Conservation (phyloP, 2,797 vertebrate genomes). For the Coregonus suidteri region DNA sequence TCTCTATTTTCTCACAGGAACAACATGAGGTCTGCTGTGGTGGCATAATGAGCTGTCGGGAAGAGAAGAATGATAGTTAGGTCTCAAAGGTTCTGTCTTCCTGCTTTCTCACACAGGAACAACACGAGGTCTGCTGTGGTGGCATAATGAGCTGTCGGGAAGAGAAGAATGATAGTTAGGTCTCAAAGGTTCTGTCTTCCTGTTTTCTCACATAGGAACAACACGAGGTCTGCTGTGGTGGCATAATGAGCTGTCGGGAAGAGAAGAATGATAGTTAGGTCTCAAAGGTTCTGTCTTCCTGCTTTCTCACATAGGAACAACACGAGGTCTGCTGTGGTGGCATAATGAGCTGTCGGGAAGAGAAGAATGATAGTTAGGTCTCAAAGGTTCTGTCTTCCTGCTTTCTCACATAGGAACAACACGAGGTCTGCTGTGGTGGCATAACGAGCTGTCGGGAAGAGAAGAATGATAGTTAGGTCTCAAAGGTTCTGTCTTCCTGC, state of each 20-base stretch:
- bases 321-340: background rate
- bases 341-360: no score
- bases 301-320: background rate
- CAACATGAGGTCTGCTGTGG: background rate
- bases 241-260: background rate
- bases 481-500: no score
- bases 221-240: background rate
- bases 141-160: background rate
- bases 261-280: background rate
- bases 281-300: background rate
- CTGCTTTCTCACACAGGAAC: background rate
- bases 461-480: no score
- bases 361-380: no score
- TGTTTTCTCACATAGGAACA: background rate
- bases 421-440: no score
- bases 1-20: background rate
- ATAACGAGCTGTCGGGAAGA: no score
- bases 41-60: background rate
- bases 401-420: no score
- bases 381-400: no score
- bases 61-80: background rate
- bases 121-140: background rate
- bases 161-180: background rate
- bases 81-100: background rate
- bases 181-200: background rate